Percentiles rank a stretch among this genome's conserved stretches.
phyloP scores from a whole-genome alignment of 2,888 invertebrate genomes.

The Drosophila paramelanica region DNA sequence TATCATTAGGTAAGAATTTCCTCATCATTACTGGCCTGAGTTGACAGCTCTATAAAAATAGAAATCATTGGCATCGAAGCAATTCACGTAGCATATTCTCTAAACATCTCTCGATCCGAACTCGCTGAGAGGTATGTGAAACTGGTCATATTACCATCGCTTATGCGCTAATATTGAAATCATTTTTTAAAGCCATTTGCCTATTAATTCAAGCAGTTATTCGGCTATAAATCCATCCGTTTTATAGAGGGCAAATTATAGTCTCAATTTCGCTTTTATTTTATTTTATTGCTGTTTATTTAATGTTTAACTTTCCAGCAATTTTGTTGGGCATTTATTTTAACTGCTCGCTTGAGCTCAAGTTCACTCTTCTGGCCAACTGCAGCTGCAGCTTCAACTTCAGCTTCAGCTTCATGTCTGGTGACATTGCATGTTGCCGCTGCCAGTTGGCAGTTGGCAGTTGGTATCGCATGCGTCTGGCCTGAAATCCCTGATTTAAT shows the following conservation, averaged over 20 bases:
- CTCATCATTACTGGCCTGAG: too few species aligned
- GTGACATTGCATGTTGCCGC: conserved; percentile 36
- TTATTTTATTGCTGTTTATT: conserved; percentile 11
- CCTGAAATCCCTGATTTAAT: conserved; percentile 73
- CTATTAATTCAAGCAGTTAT: not conserved
- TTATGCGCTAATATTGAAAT: too few species aligned
- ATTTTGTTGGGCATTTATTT: conserved; percentile 38
- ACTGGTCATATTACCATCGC: too few species aligned
- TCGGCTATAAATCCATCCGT: not conserved
- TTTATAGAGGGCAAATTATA: not conserved
- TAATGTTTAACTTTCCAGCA: conserved; percentile 14
- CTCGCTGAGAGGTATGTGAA: too few species aligned
- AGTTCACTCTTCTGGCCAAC: conserved; percentile 1
- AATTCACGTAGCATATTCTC: too few species aligned
- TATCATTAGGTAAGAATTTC: too few species aligned
- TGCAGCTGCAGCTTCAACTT: conserved; percentile 31
- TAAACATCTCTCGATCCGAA: too few species aligned
- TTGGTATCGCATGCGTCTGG: conserved; percentile 59
- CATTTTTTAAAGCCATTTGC: not conserved
- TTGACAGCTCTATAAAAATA: too few species aligned
- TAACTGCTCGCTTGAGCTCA: conserved; percentile 5
- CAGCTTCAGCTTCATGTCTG: conserved; percentile 19
- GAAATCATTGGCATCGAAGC: too few species aligned
- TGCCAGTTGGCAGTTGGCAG: conserved; percentile 42
- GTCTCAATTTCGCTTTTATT: not conserved